Evolutionary conservation across 2,797 vertebrate species (phyloP).

Genomic region (Nyctalus aviator): DNA sequence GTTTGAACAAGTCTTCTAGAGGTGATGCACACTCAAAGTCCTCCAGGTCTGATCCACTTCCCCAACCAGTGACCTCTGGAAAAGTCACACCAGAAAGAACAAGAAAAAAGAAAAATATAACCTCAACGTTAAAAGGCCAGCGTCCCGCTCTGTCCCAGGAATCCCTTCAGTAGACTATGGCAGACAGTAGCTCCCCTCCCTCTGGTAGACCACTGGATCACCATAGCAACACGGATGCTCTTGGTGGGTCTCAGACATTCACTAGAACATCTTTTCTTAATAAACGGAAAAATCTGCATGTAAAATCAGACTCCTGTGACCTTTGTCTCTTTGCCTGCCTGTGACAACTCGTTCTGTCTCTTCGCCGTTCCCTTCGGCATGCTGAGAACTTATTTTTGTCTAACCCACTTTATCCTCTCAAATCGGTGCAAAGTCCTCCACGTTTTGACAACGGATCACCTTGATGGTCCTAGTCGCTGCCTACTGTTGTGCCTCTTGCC

Average conservation of each 20-base stretch:
- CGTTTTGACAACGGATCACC: background rate
- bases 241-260: constrained; percentile 11
- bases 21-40: background rate
- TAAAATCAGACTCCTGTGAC: background rate
- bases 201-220: background rate
- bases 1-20: background rate
- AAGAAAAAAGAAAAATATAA: background rate
- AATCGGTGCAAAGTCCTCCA: background rate
- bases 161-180: background rate
- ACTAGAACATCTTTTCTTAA: constrained; percentile 39
- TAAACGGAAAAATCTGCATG: background rate
- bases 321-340: background rate
- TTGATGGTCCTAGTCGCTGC: background rate
- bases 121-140: background rate
- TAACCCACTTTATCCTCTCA: constrained; percentile 36
- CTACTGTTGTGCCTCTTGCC: background rate
- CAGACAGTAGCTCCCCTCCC: background rate
- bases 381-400: constrained; percentile 33
- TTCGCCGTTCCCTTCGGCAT: background rate
- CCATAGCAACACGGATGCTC: constrained; percentile 47
- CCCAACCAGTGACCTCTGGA: constrained; percentile 2
- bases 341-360: background rate
- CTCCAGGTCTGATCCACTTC: background rate
- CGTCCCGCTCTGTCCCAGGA: background rate
- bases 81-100: background rate